These are phyloP conservation scores for Cololabis saira DNA, from an alignment of 2,113 vertebrate species.

Conservation along the genomic window DNA sequence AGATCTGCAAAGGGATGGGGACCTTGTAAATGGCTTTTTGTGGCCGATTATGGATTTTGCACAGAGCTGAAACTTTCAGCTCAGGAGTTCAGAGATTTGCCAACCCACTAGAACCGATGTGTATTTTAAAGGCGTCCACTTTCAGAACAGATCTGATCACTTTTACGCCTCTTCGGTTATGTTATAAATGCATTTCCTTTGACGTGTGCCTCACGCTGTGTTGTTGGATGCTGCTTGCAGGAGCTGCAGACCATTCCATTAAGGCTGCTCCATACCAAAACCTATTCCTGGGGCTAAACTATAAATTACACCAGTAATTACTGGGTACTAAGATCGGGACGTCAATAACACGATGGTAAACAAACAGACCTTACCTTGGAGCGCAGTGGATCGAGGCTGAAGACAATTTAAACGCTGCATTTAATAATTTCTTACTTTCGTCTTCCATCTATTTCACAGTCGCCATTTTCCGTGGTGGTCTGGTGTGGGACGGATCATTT, in stretches of 20 bases:
- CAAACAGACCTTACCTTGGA: slow-evolving; percentile 72
- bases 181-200: slow-evolving; percentile 34
- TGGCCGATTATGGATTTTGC: slow-evolving; percentile 55
- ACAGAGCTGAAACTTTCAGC: slow-evolving; percentile 72
- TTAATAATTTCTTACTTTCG: slow-evolving; percentile 85
- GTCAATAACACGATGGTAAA: slow-evolving; percentile 42
- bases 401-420: slow-evolving; percentile 73
- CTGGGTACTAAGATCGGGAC: slow-evolving; percentile 18
- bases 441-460: slow-evolving; percentile 87
- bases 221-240: slow-evolving; percentile 82
- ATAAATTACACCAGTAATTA: slow-evolving; percentile 38
- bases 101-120: slow-evolving; percentile 34
- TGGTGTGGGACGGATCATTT: slow-evolving; percentile 80
- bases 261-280: slow-evolving; percentile 77
- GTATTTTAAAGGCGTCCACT: slow-evolving; percentile 9
- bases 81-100: slow-evolving; percentile 56
- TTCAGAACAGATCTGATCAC: slow-evolving; percentile 1
- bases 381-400: slow-evolving; percentile 65
- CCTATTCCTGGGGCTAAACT: slow-evolving; percentile 72
- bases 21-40: slow-evolving; percentile 47
- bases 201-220: slow-evolving; percentile 64
- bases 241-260: slow-evolving; percentile 79
- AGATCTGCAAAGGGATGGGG: slow-evolving; percentile 57
- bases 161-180: not conserved
- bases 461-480: slow-evolving; percentile 87